Evolutionary conservation across 2,888 invertebrate genomes (phyloP).

Genomic region (Loripinus fragilis): DNA sequence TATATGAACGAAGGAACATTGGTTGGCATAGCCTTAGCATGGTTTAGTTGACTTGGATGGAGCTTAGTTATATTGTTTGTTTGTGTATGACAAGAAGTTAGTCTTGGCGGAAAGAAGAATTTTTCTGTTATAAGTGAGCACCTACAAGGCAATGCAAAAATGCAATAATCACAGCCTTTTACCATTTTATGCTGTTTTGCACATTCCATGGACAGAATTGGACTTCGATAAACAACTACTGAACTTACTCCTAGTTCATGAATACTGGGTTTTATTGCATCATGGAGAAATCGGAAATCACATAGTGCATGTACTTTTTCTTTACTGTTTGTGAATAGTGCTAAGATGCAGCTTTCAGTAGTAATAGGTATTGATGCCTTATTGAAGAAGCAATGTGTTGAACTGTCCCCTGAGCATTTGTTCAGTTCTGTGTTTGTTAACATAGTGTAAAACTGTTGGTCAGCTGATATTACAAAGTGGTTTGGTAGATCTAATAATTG

Average conservation of each 20-base stretch:
- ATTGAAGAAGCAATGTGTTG: not conserved
- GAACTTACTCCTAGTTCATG: not conserved
- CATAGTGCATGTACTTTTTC: conserved; percentile 1
- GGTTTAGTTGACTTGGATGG: conserved; percentile 1
- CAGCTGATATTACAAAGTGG: not conserved
- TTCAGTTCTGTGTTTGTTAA: not conserved
- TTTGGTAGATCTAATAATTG: not conserved
- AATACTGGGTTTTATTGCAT: not conserved
- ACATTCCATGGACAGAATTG: conserved; percentile 20
- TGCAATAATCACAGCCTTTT: conserved; percentile 20
- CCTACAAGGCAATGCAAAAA: not conserved
- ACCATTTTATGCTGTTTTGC: conserved; percentile 16
- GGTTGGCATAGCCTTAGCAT: not conserved
- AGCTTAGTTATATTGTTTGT: not conserved
- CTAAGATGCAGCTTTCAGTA: conserved; percentile 6
- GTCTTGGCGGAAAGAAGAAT: not conserved
- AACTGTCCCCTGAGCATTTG: not conserved
- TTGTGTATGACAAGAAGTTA: conserved; percentile 6
- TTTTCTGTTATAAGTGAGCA: not conserved
- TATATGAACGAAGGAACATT: not conserved
- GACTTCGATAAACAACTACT: not conserved
- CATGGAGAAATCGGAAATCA: conserved; percentile 9
- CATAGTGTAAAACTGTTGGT: conserved; percentile 14
- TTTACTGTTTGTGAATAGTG: conserved; percentile 1
- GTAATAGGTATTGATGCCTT: not conserved